Conservation (phyloP, 2,888 invertebrate species). For the Fissipunctia ypsillon region DNA sequence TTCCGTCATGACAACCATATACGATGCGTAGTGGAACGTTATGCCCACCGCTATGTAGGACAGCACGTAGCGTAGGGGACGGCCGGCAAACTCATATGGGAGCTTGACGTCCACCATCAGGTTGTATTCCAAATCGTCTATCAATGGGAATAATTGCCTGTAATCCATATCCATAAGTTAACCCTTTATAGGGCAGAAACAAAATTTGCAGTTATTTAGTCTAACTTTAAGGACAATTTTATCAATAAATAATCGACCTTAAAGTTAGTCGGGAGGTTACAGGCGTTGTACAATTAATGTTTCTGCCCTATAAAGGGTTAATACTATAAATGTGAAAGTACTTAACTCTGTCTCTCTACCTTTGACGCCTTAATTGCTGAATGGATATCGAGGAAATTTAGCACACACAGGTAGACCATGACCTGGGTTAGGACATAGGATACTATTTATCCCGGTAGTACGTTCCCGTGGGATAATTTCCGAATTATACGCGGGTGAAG, state of each 20-base stretch:
- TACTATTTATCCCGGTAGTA: background rate
- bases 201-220: too few species aligned
- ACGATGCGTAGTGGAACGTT: conserved; percentile 75
- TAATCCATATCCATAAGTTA: conserved; percentile 9
- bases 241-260: too few species aligned
- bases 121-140: conserved; percentile 83
- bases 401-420: background rate
- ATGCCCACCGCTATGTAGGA: conserved; percentile 72
- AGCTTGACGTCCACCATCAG: conserved; percentile 75
- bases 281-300: too few species aligned
- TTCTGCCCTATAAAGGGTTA: too few species aligned
- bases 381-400: background rate
- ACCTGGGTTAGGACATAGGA: background rate
- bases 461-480: background rate
- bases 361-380: background rate
- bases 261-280: too few species aligned
- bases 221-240: too few species aligned
- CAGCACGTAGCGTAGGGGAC: conserved; percentile 69
- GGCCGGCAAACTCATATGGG: conserved; percentile 73
- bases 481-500: too few species aligned
- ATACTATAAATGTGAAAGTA: too few species aligned
- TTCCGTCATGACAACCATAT: conserved; percentile 81
- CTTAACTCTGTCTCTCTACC: background rate
- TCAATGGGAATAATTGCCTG: conserved; percentile 80
- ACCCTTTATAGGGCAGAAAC: too few species aligned